Evolutionary conservation across 2,113 vertebrate genomes (phyloP).

Genomic region (Carassius auratus): DNA sequence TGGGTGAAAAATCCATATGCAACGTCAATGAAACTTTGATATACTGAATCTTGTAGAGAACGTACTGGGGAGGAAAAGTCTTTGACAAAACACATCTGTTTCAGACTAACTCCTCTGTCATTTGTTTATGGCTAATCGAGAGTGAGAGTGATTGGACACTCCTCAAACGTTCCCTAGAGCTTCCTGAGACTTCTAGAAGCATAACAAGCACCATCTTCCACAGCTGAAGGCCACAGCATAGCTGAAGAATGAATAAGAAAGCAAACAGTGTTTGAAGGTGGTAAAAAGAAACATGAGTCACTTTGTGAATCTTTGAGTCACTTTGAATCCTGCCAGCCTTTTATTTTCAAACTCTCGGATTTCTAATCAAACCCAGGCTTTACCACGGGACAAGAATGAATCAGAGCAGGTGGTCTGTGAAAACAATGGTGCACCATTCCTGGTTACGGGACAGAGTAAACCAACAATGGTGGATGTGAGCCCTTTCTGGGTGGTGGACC

Average conservation of each 20-base stretch:
- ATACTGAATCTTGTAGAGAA: background rate
- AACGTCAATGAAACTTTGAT: background rate
- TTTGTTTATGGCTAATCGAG: constrained; percentile 43
- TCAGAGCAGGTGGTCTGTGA: constrained; percentile 18
- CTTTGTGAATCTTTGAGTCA: constrained; percentile 70
- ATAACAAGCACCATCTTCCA: constrained; percentile 54
- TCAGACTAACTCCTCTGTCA: constrained; percentile 25
- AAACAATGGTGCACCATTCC: constrained; percentile 13
- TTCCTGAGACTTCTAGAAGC: constrained; percentile 39
- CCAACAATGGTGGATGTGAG: background rate
- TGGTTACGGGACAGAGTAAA: background rate
- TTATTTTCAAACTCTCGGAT: constrained; percentile 65
- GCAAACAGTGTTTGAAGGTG: constrained; percentile 71
- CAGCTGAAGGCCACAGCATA: constrained; percentile 56
- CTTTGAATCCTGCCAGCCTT: constrained; percentile 54
- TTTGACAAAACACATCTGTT: constrained; percentile 33
- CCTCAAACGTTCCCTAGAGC: constrained; percentile 45
- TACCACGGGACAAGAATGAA: constrained; percentile 28
- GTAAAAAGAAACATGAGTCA: constrained; percentile 76
- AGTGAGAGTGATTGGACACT: constrained; percentile 47
- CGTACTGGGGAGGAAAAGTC: background rate
- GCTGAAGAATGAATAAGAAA: constrained; percentile 73
- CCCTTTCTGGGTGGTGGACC: constrained; percentile 44
- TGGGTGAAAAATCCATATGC: background rate
- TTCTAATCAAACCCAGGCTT: constrained; percentile 62